Evolutionary conservation across 2,888 invertebrate species (phyloP), one percentile per base, ranked within the genome.

Genomic region (Drosophila macrospina): DNA sequence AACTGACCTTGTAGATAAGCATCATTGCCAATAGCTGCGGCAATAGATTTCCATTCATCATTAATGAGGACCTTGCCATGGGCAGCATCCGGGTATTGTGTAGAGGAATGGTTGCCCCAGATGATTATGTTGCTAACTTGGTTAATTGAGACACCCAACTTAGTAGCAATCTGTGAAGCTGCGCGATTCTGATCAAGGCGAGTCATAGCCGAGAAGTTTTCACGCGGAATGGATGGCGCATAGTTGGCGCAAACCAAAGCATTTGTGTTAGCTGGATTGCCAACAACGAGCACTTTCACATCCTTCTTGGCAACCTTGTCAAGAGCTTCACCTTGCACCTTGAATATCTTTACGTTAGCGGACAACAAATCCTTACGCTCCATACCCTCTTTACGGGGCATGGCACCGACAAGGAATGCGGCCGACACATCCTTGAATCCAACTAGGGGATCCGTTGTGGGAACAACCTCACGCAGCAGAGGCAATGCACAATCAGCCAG

Each of bases 101-200:
- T 99, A 5, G 98, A 97, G 0, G 99, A 99, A 92, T 99, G 99
- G 93, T 99, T 99, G 45, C 99, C 99, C 99, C 99, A 99, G 91
- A 99, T 99, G 70, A 98, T 96, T 13, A 98, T 96, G 91, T 98
- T 98, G 88, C 95, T 95, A 0, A 99, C 96, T 89, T 95, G 94
- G 69, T 95, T 94, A 28, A 97, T 95, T 70, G 94, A 94, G 0
- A 95, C 93, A 13, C 94, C 94, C 36, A 96, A 84, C 89, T 95
- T 95, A n/a, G 94, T 93, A 32, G 97, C 97, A 75, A 97, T 93
- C 93, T 98, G 98, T 62, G 97, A 96, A 88, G 96, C 96, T 5
- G 99, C 99, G 89, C 99, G 95, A 93, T 99, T 99, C 92, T 99
- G 99, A 93, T 99, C 99, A 52, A 99, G 65, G 71, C 99, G 95